Evolutionary conservation across 2,888 invertebrate species (phyloP).

Genomic region (Caenorhabditis afra): DNA sequence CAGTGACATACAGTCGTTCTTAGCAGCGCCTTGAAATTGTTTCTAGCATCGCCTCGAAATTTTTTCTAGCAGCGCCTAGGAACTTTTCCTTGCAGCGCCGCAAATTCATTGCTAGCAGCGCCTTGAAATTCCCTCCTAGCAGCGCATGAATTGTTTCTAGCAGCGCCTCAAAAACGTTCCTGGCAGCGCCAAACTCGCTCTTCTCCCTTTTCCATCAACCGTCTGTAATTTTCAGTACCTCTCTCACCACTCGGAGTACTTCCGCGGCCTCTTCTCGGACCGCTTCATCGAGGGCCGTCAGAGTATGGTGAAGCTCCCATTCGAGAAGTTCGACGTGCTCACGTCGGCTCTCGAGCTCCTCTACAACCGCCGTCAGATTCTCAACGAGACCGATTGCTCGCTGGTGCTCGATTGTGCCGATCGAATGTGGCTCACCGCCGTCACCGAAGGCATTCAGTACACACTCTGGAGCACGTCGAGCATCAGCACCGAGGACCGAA

Average conservation of each 20-base stretch:
- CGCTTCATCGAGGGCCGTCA: constrained; percentile 21
- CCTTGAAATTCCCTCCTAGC: too few species aligned
- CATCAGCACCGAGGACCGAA: constrained; percentile 23
- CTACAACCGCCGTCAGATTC: constrained; percentile 13
- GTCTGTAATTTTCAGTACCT: constrained; percentile 23
- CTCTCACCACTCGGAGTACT: constrained; percentile 36
- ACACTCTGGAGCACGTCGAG: constrained; percentile 15
- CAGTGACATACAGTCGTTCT: too few species aligned
- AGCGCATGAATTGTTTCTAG: too few species aligned
- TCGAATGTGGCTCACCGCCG: constrained; percentile 12
- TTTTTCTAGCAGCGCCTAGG: too few species aligned
- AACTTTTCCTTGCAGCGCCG: too few species aligned
- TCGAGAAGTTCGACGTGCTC: background rate
- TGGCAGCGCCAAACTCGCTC: too few species aligned
- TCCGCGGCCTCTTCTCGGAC: constrained; percentile 32
- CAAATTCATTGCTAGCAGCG: too few species aligned
- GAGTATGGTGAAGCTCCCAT: background rate
- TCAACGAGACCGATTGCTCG: constrained; percentile 10
- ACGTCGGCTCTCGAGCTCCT: constrained; percentile 12
- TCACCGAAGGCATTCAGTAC: constrained; percentile 17
- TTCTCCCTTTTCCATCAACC: too few species aligned
- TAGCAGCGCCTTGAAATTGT: too few species aligned
- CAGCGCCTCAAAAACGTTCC: too few species aligned
- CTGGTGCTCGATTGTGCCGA: constrained; percentile 24
- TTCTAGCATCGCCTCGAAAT: too few species aligned